These are phyloP conservation scores for Epizoanthus rinbou DNA, from an alignment of 92 coral and sea anemone species.

Conservation along the genomic window DNA sequence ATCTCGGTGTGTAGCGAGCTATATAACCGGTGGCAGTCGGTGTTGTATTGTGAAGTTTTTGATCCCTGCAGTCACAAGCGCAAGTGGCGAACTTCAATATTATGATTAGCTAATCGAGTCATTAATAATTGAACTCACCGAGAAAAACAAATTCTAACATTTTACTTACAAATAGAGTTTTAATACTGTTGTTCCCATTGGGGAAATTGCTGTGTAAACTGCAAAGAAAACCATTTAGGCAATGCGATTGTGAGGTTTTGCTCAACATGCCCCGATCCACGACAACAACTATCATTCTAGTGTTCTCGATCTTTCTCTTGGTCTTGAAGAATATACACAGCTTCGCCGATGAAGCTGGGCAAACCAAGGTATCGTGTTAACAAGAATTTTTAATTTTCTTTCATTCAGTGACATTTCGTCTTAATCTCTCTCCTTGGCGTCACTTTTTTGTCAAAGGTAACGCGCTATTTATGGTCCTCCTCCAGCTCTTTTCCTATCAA, in stretches of 20 bases:
- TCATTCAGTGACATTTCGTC: too few species aligned
- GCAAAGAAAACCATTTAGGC: neutral
- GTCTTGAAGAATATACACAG: neutral
- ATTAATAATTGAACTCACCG: slow-evolving; percentile 9
- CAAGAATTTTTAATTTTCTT: neutral
- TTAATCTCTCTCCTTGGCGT: too few species aligned
- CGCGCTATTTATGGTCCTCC: neutral
- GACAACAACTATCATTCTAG: neutral
- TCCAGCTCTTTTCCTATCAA: neutral
- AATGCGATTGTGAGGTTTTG: neutral
- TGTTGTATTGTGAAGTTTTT: slow-evolving; percentile 14
- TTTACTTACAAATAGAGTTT: neutral
- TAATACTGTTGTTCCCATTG: neutral
- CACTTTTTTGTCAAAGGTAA: too few species aligned
- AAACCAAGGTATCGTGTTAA: slow-evolving; percentile 17
- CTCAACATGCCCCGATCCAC: neutral
- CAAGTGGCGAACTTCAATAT: neutral
- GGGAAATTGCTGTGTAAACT: neutral
- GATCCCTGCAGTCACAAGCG: slow-evolving; percentile 25
- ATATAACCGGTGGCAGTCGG: slow-evolving; percentile 33
- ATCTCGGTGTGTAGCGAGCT: neutral
- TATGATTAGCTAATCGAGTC: slow-evolving; percentile 36
- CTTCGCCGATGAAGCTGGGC: slow-evolving; percentile 19
- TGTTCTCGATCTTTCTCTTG: neutral
- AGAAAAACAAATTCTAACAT: neutral